These are phyloP conservation scores for Diploscapter pachys DNA, from an alignment of 1,140 invertebrate genomes.

Conservation along the genomic window DNA sequence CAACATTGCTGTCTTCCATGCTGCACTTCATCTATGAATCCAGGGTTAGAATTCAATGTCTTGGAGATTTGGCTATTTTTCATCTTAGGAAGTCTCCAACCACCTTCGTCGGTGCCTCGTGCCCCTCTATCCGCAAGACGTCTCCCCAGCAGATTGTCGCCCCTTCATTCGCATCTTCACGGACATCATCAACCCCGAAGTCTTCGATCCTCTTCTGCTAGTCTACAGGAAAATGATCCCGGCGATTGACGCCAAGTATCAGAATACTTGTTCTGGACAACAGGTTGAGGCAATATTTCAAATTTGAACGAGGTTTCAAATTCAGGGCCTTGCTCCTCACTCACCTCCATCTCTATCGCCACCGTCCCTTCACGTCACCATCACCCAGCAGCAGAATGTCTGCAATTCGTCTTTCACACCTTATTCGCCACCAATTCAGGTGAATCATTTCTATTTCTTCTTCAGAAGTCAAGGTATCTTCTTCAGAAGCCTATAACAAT, in stretches of 20 bases:
- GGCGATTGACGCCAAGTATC: too few species aligned
- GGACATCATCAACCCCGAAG: slow-evolving; percentile 19
- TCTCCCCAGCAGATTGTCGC: neutral
- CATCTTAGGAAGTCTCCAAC: slow-evolving; percentile 3
- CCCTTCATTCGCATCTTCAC: slow-evolving; percentile 28
- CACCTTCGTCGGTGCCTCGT: slow-evolving; percentile 16
- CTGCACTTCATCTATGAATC: slow-evolving; percentile 20
- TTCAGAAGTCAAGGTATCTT: slow-evolving; percentile 4
- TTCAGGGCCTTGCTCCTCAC: neutral
- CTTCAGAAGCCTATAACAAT: neutral
- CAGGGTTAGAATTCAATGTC: neutral
- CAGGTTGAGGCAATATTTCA: too few species aligned
- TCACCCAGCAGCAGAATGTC: neutral
- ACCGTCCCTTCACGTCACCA: slow-evolving; percentile 3
- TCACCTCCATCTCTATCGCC: neutral
- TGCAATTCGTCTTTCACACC: too few species aligned
- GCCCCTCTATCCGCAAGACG: neutral
- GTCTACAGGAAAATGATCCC: too few species aligned
- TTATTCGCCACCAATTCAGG: too few species aligned
- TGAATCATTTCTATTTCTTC: neutral
- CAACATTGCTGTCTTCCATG: slow-evolving; percentile 5
- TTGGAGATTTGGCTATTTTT: too few species aligned
- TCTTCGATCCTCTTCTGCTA: slow-evolving; percentile 3
- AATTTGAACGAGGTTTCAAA: too few species aligned
- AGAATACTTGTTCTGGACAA: too few species aligned